Conservation (phyloP, 2,113 vertebrate genomes). For the Tricholaema leucomelas region DNA sequence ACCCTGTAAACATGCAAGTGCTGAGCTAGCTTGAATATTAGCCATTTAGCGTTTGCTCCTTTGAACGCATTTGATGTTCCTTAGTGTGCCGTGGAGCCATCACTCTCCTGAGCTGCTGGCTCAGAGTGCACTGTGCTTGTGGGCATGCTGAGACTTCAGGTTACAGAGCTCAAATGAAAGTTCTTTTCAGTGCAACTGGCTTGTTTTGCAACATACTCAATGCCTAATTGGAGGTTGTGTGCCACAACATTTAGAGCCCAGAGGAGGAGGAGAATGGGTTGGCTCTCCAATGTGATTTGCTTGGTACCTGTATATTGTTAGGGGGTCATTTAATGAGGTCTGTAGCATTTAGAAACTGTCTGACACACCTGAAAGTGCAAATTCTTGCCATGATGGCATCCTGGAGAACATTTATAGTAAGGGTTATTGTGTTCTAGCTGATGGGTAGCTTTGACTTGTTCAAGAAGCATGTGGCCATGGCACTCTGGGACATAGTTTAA, state of each 20-base stretch:
- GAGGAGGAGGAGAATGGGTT: background rate
- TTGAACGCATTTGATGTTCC: background rate
- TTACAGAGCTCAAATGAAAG: background rate
- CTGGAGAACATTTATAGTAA: background rate
- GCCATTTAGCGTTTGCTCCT: background rate
- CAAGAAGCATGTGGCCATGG: no score
- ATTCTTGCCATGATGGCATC: background rate
- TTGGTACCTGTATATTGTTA: background rate
- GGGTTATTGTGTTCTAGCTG: background rate
- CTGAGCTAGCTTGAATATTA: rapidly evolving
- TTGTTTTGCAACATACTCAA: background rate
- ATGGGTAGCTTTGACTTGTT: background rate
- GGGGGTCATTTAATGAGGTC: background rate
- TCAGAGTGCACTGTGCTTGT: background rate
- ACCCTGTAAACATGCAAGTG: background rate
- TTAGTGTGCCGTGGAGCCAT: background rate
- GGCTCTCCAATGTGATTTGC: background rate
- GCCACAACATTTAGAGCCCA: background rate
- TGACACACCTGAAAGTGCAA: background rate
- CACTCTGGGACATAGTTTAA: no score
- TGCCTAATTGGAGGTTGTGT: background rate
- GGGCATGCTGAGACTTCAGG: background rate
- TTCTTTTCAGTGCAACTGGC: background rate
- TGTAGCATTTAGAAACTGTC: background rate
- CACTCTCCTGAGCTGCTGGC: background rate